Percentiles rank a stretch among this genome's conserved stretches.
Evolutionary conservation across 2,113 vertebrate genomes (phyloP).

Genomic region (Strigops habroptila): DNA sequence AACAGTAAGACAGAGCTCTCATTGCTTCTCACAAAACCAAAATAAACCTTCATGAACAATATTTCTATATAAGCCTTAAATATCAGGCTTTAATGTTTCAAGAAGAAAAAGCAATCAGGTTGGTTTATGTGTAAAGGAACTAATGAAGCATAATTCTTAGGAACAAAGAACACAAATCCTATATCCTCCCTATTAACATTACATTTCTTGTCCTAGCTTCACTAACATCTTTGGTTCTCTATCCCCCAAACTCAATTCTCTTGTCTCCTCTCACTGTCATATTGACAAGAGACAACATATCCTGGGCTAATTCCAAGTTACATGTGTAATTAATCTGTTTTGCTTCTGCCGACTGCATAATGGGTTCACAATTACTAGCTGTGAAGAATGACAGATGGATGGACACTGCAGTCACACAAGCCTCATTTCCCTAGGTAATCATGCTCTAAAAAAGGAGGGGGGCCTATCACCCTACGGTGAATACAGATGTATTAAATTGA

Average conservation of each 20-base stretch:
- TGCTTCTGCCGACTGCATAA: conserved; percentile 21
- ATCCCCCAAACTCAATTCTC: neutral
- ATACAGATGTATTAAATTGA: conserved; percentile 9
- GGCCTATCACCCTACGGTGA: neutral
- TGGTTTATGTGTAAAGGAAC: neutral
- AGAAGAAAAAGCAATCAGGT: neutral
- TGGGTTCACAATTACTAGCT: conserved; percentile 28
- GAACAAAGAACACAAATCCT: neutral
- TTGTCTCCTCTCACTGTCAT: neutral
- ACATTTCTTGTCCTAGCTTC: neutral
- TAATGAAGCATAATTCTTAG: neutral
- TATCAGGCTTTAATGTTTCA: neutral
- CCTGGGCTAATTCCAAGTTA: conserved; percentile 22
- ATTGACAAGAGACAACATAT: neutral
- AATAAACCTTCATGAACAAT: neutral
- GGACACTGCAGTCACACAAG: neutral
- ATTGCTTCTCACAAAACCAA: neutral
- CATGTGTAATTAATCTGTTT: conserved; percentile 24
- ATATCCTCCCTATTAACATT: neutral
- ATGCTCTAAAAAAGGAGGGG: neutral
- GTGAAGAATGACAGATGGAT: conserved; percentile 51
- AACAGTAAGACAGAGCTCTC: neutral
- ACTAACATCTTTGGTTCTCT: neutral
- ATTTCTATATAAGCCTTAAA: neutral
- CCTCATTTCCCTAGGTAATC: conserved; percentile 27